Conservation (phyloP, 2,797 vertebrate species). For the Oryzias sinensis region DNA sequence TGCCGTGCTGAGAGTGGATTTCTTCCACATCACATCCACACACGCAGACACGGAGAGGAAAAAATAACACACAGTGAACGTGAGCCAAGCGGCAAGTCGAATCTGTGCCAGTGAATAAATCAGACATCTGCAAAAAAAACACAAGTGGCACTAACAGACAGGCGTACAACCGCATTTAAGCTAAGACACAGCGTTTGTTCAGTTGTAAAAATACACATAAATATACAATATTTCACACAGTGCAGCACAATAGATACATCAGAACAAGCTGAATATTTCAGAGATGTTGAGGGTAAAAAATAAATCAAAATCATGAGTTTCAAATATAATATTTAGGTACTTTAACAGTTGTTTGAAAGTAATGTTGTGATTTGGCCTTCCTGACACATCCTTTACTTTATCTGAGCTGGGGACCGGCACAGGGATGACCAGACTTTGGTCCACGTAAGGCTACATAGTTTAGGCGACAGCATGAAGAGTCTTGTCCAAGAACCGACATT, state of each 20-base stretch:
- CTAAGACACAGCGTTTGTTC: constrained; percentile 38
- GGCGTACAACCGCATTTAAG: constrained; percentile 9
- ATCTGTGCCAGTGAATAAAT: constrained; percentile 61
- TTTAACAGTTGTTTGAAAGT: no score
- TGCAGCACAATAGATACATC: constrained; percentile 28
- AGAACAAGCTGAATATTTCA: constrained; percentile 12
- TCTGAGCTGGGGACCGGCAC: no score
- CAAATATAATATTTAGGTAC: constrained; percentile 14
- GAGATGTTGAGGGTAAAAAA: no score
- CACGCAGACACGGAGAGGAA: constrained; percentile 12
- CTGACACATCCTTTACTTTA: no score
- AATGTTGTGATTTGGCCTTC: no score
- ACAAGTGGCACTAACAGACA: constrained; percentile 35
- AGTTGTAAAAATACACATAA: constrained; percentile 36
- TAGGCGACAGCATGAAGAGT: no score
- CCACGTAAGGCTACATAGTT: no score
- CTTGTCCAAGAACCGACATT: no score
- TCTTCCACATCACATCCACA: constrained; percentile 12
- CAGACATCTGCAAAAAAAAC: constrained; percentile 62
- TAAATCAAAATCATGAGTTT: constrained; percentile 13
- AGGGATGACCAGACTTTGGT: no score
- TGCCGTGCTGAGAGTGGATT: constrained; percentile 36
- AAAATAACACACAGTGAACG: constrained; percentile 19
- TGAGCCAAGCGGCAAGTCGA: constrained; percentile 43
- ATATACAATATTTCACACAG: constrained; percentile 49